phyloP scores from a whole-genome alignment of 2,113 vertebrate species.

The Herpailurus yagouaroundi region DNA sequence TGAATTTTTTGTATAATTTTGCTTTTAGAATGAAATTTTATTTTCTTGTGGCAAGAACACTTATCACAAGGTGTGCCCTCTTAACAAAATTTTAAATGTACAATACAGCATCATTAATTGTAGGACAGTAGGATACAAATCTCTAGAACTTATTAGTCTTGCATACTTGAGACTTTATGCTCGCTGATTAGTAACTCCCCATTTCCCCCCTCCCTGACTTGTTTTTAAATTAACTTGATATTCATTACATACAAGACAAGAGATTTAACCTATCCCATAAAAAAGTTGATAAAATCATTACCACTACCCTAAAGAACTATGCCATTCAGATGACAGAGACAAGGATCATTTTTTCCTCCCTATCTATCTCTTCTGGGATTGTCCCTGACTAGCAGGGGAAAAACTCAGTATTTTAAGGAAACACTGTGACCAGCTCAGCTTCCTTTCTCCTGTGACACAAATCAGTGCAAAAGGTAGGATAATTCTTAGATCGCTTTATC shows the following conservation, averaged over 20 bases:
- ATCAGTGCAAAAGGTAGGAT: not conserved
- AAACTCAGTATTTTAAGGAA: slow-evolving; percentile 1
- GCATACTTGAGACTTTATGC: not conserved
- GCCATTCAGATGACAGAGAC: not conserved
- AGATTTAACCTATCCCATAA: not conserved
- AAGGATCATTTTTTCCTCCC: not conserved
- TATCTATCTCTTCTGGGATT: not conserved
- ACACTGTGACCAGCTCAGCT: not conserved
- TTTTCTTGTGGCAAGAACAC: slow-evolving; percentile 16
- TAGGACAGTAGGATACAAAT: not conserved
- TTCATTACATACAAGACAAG: not conserved
- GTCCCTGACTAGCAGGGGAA: not conserved
- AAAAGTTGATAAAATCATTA: slow-evolving; percentile 26
- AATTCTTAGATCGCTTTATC: not conserved
- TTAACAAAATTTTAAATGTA: not conserved
- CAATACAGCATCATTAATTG: not conserved
- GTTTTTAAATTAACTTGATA: not conserved
- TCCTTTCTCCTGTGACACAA: not conserved
- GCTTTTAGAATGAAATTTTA: slow-evolving; percentile 24
- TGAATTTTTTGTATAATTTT: not conserved
- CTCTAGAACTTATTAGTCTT: not conserved
- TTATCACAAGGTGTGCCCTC: not conserved
- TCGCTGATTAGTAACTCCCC: not conserved
- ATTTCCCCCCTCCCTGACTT: not conserved
- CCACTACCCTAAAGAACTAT: not conserved